Evolutionary conservation across 2,888 invertebrate genomes (phyloP).

Genomic region (Cheilosia scutellata): DNA sequence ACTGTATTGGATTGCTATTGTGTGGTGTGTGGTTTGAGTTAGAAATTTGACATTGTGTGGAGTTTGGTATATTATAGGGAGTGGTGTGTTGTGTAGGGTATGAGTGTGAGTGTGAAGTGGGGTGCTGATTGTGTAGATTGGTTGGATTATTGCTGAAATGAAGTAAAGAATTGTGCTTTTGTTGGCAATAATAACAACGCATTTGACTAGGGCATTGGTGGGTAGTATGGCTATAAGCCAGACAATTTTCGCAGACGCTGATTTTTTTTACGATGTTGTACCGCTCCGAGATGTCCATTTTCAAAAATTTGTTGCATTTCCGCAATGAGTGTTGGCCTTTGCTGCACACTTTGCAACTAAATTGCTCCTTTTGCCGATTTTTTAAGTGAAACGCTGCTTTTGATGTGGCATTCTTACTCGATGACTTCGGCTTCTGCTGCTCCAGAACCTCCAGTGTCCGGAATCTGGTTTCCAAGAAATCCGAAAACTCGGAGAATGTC

Average conservation of each 20-base stretch:
- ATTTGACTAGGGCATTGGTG: slow-evolving; percentile 18
- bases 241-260: slow-evolving; percentile 11
- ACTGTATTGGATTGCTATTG: slow-evolving; percentile 15
- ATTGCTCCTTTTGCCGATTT: slow-evolving; percentile 1
- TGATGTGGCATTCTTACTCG: not conserved
- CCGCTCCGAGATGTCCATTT: slow-evolving; percentile 17
- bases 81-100: slow-evolving; percentile 8
- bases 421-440: not conserved
- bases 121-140: slow-evolving; percentile 3
- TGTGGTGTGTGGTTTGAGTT: slow-evolving; percentile 7
- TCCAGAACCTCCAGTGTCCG: not conserved
- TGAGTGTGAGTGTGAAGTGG: not conserved
- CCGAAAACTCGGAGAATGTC: slow-evolving; percentile 6
- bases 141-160: slow-evolving; percentile 10
- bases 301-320: slow-evolving; percentile 9
- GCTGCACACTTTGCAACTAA: slow-evolving; percentile 22
- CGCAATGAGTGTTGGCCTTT: slow-evolving; percentile 16
- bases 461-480: slow-evolving; percentile 26
- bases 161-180: slow-evolving; percentile 8
- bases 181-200: slow-evolving; percentile 30
- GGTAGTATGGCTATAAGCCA: slow-evolving; percentile 25
- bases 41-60: slow-evolving; percentile 1
- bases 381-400: slow-evolving; percentile 5
- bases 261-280: slow-evolving; percentile 4
- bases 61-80: not conserved